Conservation (phyloP, 2,113 vertebrate genomes). For the Ictidomys tridecemlineatus region DNA sequence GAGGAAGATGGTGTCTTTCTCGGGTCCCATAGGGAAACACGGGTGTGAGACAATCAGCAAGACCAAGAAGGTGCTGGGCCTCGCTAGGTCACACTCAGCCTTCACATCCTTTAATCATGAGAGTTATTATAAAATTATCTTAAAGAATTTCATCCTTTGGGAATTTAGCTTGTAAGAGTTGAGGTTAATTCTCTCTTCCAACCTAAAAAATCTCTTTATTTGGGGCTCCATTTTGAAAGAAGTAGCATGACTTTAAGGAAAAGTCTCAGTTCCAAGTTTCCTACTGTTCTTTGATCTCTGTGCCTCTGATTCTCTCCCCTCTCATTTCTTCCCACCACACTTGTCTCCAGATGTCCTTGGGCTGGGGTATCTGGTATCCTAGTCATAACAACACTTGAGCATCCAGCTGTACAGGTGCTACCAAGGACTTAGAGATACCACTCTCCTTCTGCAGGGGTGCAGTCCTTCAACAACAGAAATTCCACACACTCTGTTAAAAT, state of each 20-base stretch:
- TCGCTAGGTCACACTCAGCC: background rate
- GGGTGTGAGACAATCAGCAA: no score
- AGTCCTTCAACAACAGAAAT: background rate
- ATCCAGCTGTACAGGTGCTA: background rate
- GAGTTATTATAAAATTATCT: background rate
- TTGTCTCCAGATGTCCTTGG: background rate
- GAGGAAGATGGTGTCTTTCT: background rate
- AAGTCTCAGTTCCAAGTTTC: background rate
- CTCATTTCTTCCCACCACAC: background rate
- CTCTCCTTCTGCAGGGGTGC: background rate
- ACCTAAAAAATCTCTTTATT: constrained; percentile 1
- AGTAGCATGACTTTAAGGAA: background rate
- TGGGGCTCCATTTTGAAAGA: constrained; percentile 21
- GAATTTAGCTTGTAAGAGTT: background rate
- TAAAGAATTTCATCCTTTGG: background rate
- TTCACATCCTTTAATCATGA: background rate
- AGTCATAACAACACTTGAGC: background rate
- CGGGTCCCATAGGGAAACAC: background rate
- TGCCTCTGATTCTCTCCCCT: background rate
- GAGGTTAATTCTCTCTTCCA: background rate
- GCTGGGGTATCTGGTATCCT: background rate
- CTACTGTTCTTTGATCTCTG: background rate
- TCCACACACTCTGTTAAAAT: background rate
- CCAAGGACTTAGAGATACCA: background rate
- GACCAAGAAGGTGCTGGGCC: background rate